These are phyloP conservation scores for Nomada fabriciana DNA, from an alignment of 2,888 invertebrate species.

Conservation along the genomic window DNA sequence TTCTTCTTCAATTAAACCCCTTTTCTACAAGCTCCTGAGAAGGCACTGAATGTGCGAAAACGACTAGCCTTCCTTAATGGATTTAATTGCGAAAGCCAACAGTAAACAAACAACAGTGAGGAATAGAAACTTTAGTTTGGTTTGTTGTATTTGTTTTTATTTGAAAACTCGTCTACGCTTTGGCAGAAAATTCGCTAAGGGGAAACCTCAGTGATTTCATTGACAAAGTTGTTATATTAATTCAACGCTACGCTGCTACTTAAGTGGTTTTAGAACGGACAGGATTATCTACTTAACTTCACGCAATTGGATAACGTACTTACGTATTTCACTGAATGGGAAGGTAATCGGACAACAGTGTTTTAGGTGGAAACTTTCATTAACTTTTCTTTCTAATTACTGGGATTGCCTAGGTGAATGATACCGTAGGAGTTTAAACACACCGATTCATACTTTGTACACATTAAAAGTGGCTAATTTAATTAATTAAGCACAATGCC, in stretches of 20 bases:
- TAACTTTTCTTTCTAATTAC: background rate
- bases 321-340: background rate
- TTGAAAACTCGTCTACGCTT: background rate
- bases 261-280: conserved; percentile 1
- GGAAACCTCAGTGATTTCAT: background rate
- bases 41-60: no score
- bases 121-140: no score
- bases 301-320: conserved; percentile 8
- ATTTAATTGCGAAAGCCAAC: no score
- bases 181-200: background rate
- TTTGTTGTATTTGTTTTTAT: background rate
- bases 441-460: background rate
- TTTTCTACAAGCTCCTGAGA: no score
- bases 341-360: background rate
- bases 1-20: no score
- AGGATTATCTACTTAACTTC: conserved; percentile 11
- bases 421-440: background rate
- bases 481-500: background rate
- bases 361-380: background rate
- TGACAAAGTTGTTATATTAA: conserved; percentile 5
- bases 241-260: background rate
- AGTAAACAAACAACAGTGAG: no score
- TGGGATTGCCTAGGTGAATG: background rate
- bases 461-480: no score
- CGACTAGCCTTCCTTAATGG: no score